Conservation (phyloP, 2,113 vertebrate species). For the Odontophorus gujanensis region DNA sequence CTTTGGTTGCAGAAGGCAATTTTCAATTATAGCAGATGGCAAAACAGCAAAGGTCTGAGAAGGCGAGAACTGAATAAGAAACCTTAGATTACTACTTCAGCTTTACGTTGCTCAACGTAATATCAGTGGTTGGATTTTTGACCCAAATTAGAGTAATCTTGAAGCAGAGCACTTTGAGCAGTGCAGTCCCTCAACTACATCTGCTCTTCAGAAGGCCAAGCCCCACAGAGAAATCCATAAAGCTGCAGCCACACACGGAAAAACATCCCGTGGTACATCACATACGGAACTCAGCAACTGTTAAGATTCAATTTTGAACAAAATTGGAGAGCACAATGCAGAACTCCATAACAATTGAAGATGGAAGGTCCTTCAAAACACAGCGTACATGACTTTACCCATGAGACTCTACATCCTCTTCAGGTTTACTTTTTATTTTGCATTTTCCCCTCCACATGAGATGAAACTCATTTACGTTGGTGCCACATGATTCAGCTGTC, state of each 20-base stretch:
- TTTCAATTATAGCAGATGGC: constrained; percentile 73
- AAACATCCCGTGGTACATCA: neutral
- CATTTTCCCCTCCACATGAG: neutral
- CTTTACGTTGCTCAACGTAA: constrained; percentile 38
- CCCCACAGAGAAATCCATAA: constrained; percentile 5
- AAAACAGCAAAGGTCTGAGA: constrained; percentile 71
- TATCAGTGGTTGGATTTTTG: constrained; percentile 14
- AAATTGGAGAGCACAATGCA: neutral
- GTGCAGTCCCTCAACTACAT: neutral
- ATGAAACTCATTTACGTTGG: neutral
- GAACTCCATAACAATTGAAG: neutral
- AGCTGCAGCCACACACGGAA: neutral
- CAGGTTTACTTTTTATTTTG: neutral
- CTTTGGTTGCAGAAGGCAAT: constrained; percentile 67
- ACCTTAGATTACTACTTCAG: constrained; percentile 52
- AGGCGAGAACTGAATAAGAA: constrained; percentile 64
- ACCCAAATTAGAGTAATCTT: neutral
- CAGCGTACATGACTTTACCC: accelerated
- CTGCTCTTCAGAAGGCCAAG: neutral
- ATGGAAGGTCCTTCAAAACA: neutral
- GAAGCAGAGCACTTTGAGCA: neutral
- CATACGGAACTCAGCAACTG: neutral
- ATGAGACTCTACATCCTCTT: neutral
- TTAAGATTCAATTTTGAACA: neutral
- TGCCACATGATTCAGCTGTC: neutral